Base-by-base conservation (phyloP, 2,797 vertebrate species). In the Onychomys leucogaster region DNA sequence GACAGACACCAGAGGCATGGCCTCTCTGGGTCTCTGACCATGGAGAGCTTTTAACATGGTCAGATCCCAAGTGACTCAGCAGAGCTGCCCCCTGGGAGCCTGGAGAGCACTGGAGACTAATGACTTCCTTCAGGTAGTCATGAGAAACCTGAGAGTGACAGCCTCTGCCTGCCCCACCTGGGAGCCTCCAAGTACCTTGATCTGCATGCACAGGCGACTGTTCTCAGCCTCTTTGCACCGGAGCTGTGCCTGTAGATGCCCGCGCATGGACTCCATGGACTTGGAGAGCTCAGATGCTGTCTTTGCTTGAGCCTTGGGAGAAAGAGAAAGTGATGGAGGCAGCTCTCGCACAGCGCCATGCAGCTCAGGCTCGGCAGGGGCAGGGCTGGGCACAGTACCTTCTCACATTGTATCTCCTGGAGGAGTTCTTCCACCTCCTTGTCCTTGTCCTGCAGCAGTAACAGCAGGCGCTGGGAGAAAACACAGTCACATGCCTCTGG, bases 181-280 rank as follows among this genome's bases (percentile, higher is more conserved):
- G 17, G 7, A 21, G 17, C 14, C 55, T 1, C 78, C 59, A 73
- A 75, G 0, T 97, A 99, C 99, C 99, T 99, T 99, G 75, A 99
- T 99, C 98, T 99, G 99, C 43, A 99, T 96, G 1, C 95, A 84
- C 5, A 99, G 98, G 1, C 99, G 99, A 98, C 99, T 99, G 97
- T 99, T 99, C 82, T 99, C 99, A 0, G 99, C 99, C 89, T 99
- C 99, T 97, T 99, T 99, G 97, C 95, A 99, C 59, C 99, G 98
- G 83, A 99, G 98, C 97, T 99, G 99, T 0, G 98, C 98, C 97
- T 99, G 99, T 88, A 99, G 98, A 96, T 98, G 99, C 84, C 99
- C 99, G 95, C 98, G 98, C 84, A 99, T 98, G 1, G 98, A 97
- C 95, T 99, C 99, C 98, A 99, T 98, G 14, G 98, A 99, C 89